Evolutionary conservation across 2,888 invertebrate genomes (phyloP), one percentile per base, ranked within the genome.

Genomic region (Pinctada fucata): DNA sequence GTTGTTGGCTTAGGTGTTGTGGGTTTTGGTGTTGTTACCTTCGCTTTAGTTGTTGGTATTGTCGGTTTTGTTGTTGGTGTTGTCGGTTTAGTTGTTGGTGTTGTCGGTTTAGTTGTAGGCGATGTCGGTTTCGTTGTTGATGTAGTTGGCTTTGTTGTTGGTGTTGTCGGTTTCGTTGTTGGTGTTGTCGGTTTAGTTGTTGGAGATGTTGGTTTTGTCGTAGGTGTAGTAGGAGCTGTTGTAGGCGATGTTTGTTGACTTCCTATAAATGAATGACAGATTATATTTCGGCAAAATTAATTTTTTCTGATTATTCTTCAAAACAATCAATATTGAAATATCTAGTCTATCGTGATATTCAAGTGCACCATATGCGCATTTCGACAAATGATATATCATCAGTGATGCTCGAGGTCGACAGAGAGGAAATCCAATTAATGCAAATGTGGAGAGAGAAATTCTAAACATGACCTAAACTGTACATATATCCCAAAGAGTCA

Each of bases 231-330:
- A 6, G 58, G 58, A 10, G 6, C 13, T 58, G 58, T 58, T 6
- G 58, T 58, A 58, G 58, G 58, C 13, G 58, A 10, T 58, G 58
- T 58, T 58, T 58, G 58, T 58, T 58, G 58, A 58, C 58, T 58
- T 10, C 58, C 58, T 58, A 58, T 1, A 58, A 10, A 58, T 13
- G 13, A 6, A 58, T 13, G 13, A 58, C 58, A 6, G 58, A 58
- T 58, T 10, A 58, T 10, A 58, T 31, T 31, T 31, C 31, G 31
- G 31, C 31, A 31, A 31, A 31, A 31, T 31, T 31, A 31, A 31
- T 31, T 31, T 31, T 31, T 31, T 31, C 31, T 31, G 31, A 31
- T 31, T 31, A 31, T 1, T 31, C 31, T 31, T 31, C 31, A 31
- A 31, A 1, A 31, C 1, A 31, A 31, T 31, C 31, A 31, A 31